These are phyloP conservation scores for Agraylea sexmaculata DNA, from an alignment of 1,140 invertebrate genomes.

Conservation along the genomic window DNA sequence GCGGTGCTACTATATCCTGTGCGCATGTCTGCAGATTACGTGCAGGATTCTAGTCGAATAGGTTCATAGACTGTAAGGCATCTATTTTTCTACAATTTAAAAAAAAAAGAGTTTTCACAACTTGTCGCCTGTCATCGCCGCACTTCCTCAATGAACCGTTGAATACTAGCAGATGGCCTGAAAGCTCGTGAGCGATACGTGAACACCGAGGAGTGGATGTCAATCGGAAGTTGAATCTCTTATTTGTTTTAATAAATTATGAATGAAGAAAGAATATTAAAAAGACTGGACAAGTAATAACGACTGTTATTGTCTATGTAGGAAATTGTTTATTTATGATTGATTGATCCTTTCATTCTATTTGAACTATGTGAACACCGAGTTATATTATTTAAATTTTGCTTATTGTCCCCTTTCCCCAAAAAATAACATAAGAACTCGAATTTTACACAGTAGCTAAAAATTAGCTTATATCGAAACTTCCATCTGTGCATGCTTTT, in stretches of 20 bases:
- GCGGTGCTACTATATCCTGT: conserved; percentile 11
- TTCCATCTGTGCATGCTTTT: no score
- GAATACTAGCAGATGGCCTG: no score
- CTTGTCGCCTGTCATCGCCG: no score
- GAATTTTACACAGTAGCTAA: conserved; percentile 5
- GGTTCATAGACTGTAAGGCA: conserved; percentile 17
- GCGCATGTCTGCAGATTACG: conserved; percentile 2
- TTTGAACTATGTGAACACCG: conserved; percentile 1
- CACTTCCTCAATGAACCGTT: no score
- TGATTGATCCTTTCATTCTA: conserved; percentile 9
- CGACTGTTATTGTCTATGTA: no score
- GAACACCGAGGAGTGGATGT: conserved; percentile 3
- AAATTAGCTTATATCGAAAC: background rate
- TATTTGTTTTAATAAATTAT: conserved; percentile 4
- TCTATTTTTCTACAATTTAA: conserved; percentile 20
- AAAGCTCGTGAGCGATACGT: conserved; percentile 2
- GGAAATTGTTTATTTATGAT: no score
- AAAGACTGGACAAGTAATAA: conserved; percentile 22
- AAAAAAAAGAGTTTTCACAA: conserved; percentile 2
- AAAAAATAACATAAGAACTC: conserved; percentile 1
- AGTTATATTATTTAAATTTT: conserved; percentile 7
- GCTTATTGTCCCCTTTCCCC: conserved; percentile 5
- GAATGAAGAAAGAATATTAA: conserved; percentile 8
- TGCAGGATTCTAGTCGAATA: conserved; percentile 20
- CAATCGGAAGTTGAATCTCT: no score